Base-by-base conservation (phyloP, 1,140 invertebrate species). In the Hylaeus volcanicus region DNA sequence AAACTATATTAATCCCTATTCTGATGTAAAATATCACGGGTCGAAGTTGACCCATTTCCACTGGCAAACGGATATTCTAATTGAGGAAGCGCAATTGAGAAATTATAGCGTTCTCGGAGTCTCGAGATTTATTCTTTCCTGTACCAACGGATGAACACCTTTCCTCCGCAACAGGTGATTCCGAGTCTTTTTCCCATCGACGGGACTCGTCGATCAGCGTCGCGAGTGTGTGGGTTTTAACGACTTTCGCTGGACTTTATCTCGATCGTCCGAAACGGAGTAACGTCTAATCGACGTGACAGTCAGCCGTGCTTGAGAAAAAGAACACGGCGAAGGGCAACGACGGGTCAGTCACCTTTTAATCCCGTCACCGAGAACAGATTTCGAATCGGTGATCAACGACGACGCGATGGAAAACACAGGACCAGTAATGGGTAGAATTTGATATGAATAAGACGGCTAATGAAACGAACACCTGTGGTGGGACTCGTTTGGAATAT, bases 301-400 rank as follows among this genome's bases (percentile, higher is more conserved):
- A n/a, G 65, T 74, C 43, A 48, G 60, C 69, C 63, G 76, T 56
- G 56, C 79, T 48, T 74, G 79, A 81, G 55, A 79, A 77, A 51
- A 48, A 60, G 48, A 72, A 70, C 5, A 45, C 45, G 63, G 51
- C 56, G 75, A 82, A 74, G 45, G 8, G 43, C 82, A 66, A 63
- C 65, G 65, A 80, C 56, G 81, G 26, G 51, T 85, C 84, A 71
- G 76, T 79, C 81, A 85, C 83, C 84, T 85, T 9, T 5, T 48
- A 14, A 15, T 39, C 64, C 58, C 58, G 51, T 75, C 58, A 48
- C 11, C 51, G 26, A 58, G 55, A 82, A 64, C 41, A 69, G 63
- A 85, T 85, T 81, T 81, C 69, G 53, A 76, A 75, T 66, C 65
- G 5, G 68, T 60, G 61, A 80, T 74, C 55, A 64, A 68, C 37